Percentiles rank a stretch among this genome's conserved stretches.
phyloP scores from a whole-genome alignment of 2,888 invertebrate genomes.

The Polydrusus pterygomalis region DNA sequence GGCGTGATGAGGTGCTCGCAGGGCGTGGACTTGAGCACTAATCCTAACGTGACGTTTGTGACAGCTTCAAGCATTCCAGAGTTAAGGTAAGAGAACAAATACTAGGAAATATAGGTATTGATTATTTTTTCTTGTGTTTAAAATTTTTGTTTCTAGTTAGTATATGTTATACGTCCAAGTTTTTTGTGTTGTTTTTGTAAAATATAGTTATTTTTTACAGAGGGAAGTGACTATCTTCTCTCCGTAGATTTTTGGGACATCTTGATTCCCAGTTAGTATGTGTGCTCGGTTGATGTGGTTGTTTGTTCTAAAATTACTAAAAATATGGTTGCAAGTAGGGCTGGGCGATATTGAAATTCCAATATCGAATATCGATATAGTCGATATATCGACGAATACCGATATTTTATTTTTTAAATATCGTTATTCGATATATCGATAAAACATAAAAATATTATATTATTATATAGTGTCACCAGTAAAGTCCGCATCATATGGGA shows the following conservation, averaged over 20 bases:
- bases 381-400: no score
- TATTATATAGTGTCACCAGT: no score
- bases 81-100: constrained; percentile 62
- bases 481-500: no score
- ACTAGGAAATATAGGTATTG: background rate
- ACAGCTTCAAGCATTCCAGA: constrained; percentile 66
- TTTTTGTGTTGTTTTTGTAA: constrained; percentile 29
- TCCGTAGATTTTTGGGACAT: constrained; percentile 48
- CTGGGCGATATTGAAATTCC: no score
- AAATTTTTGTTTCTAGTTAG: background rate
- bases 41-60: constrained; percentile 69
- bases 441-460: no score
- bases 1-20: constrained; percentile 64
- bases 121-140: constrained; percentile 24
- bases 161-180: background rate
- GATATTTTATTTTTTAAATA: no score
- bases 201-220: constrained; percentile 38
- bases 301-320: constrained; percentile 27
- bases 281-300: constrained; percentile 28
- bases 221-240: constrained; percentile 54
- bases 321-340: background rate
- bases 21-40: constrained; percentile 67
- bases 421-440: no score
- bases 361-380: no score
- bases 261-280: constrained; percentile 50